Evolutionary conservation across 1,140 invertebrate genomes (phyloP), one percentile per base, ranked within the genome.

Genomic region (Trypoxylus dichotomus): DNA sequence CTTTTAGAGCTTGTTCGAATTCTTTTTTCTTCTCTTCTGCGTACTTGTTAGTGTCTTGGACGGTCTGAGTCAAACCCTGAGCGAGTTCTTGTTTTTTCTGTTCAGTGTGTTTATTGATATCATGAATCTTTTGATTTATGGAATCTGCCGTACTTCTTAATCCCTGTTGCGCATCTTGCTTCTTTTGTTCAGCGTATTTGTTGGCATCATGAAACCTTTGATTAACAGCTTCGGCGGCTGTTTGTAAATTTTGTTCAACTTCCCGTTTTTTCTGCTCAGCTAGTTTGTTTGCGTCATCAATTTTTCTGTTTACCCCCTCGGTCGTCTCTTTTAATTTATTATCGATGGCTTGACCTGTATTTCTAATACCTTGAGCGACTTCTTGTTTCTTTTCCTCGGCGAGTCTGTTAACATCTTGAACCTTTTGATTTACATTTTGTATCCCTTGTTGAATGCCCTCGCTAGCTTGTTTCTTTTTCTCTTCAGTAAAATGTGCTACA

Each of bases 301-400:
- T 47, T 24, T 72, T 77, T 71, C 77, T 37, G 11, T 81, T 79
- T 3, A 79, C 25, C 11, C 72, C 77, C 11, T 71, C 79, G 41
- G 78, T 73, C 41, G 79, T 75, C 75, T 78, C 74, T 72, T 77
- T 80, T 11, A 79, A 11, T 60, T 77, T 80, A n/a, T 77, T 77
- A 74, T 82, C 79, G 21, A 82, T 60, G 43, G 25, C 32, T 74
- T 77, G 73, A 6, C 77, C 77, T 11, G 79, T 42, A 24, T 78
- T 78, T 27, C 80, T 78, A n/a, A 78, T 76, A n/a, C 76, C 78
- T 54, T 81, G 79, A 11, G 71, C 79, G 7, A 79, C 47, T 63
- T 76, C 76, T 73, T 76, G 63, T 11, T 80, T 79, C 27, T 37
- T 37, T 37, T 37, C 32, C 32, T 78, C 80, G 11, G 80, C 78